Base-by-base conservation (phyloP, 2,797 vertebrate species). In the Luscinia megarhynchos region DNA sequence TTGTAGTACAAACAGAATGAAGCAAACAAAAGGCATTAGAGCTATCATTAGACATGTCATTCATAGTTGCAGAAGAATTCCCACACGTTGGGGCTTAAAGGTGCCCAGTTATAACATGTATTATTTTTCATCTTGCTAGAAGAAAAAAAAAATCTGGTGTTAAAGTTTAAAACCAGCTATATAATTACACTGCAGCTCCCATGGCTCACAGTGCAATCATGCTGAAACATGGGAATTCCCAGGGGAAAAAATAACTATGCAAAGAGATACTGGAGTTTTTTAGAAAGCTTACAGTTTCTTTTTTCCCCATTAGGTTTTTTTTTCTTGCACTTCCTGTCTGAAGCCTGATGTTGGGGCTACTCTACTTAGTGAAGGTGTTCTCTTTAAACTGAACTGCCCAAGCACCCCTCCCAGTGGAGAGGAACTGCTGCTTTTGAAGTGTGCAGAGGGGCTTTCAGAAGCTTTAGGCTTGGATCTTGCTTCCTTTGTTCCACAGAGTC, bases 1-100 rank as follows among this genome's bases (percentile, higher is more conserved):
- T 94, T 96, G 95, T 79, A 46, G 36, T 80, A 67, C 57, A 80
- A 67, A 2, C 30, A 59, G 45, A 59, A 58, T 3, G 61, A 88
- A 77, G 40, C 32, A 53, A 90, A 61, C 13, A 75, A 68, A 87
- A 93, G 23, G 53, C 26, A n/a, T 90, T 64, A 36, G 48, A 85
- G 12, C 50, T 58, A 55, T 84, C 72, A 41, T 90, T 88, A 84
- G 26, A 57, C 12, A 27, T 83, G 59, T 76, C 77, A 62, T 88
- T 88, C 92, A 32, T 85, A 91, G 67, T 73, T 96, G 63, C 2
- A 24, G 74, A 95, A 84, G 53, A 90, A 94, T 96, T 94, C 53
- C 45, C 61, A 83, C 92, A 94, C 0, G 14, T 77, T 87, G 41
- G 82, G 72, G 27, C 90, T 92, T 93, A 92, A 70, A 82, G 74